Conservation (phyloP, 1,140 invertebrate species). For the Pogonognathellus flavescens region DNA sequence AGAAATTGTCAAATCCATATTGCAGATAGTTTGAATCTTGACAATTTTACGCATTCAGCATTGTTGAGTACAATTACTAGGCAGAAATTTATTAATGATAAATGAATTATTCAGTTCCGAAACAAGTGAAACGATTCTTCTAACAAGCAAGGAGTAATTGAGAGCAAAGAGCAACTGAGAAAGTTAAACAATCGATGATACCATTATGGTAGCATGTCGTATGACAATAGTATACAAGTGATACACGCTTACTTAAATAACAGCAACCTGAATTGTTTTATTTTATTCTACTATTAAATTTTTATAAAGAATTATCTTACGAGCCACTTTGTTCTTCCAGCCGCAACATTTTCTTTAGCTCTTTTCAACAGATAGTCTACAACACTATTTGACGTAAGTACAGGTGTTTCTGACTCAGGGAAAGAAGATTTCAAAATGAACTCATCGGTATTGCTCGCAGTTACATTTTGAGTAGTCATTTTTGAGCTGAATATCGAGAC, state of each 20-base stretch:
- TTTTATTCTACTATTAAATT: background rate
- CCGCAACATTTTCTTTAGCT: background rate
- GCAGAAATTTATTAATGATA: too few species aligned
- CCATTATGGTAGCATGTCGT: too few species aligned
- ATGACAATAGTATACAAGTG: too few species aligned
- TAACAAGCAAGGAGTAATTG: too few species aligned
- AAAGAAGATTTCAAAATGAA: background rate
- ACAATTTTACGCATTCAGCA: too few species aligned
- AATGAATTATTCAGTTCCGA: too few species aligned
- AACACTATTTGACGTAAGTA: constrained; percentile 1
- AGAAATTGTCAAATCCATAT: too few species aligned
- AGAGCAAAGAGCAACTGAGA: background rate
- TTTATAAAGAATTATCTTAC: background rate
- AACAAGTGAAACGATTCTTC: too few species aligned
- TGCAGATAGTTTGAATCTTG: too few species aligned
- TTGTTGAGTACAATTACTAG: too few species aligned
- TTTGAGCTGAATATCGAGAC: background rate
- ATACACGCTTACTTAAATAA: too few species aligned
- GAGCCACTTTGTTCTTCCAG: constrained; percentile 21
- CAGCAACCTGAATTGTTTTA: background rate
- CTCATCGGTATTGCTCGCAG: background rate
- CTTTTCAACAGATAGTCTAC: constrained; percentile 19
- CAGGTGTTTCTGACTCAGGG: background rate
- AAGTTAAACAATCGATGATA: too few species aligned
- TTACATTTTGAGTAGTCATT: background rate